Evolutionary conservation across 2,113 vertebrate species (phyloP).

Genomic region (Herpetotheres cachinnans): DNA sequence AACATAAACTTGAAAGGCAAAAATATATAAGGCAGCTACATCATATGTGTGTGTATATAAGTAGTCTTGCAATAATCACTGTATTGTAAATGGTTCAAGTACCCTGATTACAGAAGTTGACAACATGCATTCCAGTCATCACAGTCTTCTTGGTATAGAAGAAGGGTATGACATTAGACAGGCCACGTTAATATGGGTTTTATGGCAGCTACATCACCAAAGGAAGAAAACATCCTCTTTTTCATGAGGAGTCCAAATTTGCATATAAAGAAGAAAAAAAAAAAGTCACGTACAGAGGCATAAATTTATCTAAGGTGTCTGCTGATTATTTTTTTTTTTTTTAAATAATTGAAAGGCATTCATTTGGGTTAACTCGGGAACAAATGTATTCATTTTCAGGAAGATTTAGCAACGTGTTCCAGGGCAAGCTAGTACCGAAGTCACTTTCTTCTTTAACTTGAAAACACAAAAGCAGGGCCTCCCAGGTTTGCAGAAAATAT

Average conservation of each 20-base stretch:
- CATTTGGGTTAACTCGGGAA: neutral
- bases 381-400: neutral
- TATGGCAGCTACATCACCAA: neutral
- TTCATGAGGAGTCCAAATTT: neutral
- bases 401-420: neutral
- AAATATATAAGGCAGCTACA: neutral
- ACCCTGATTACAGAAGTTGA: conserved; percentile 33
- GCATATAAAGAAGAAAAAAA: neutral
- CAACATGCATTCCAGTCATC: conserved; percentile 49
- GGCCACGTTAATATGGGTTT: neutral
- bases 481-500: neutral
- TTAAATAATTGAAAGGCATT: neutral
- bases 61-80: neutral
- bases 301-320: neutral
- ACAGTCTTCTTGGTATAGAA: neutral
- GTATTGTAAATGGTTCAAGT: conserved; percentile 41
- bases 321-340: neutral
- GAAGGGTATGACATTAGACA: neutral
- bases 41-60: neutral
- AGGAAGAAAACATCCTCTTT: neutral
- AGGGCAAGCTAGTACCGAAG: neutral
- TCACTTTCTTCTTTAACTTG: neutral
- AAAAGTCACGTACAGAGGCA: neutral
- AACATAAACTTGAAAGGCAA: neutral
- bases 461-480: neutral